These are phyloP conservation scores for Lasiurus borealis DNA, from an alignment of 2,113 vertebrate genomes.

Conservation along the genomic window DNA sequence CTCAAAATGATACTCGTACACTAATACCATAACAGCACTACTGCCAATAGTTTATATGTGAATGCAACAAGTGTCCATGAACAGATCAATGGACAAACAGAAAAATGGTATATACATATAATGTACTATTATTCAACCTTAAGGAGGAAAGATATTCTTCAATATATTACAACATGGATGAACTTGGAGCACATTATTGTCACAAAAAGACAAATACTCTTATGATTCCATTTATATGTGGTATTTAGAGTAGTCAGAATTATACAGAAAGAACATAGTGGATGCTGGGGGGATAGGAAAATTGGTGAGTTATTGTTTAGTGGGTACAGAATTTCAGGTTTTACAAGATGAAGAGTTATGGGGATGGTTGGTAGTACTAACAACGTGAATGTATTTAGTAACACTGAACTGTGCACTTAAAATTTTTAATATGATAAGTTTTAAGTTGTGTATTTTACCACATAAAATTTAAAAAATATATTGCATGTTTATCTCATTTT, in stretches of 20 bases:
- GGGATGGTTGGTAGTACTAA: no score
- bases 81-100: neutral
- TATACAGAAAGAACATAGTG: neutral
- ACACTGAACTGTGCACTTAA: no score
- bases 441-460: neutral
- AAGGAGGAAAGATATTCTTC: neutral
- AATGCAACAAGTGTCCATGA: neutral
- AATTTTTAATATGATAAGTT: neutral
- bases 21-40: neutral
- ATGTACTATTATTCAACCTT: no score
- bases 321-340: no score
- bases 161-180: neutral
- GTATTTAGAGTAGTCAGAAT: neutral
- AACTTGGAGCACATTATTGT: neutral
- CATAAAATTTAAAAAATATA: neutral
- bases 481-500: slow-evolving; percentile 17
- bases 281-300: neutral
- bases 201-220: slow-evolving; percentile 13
- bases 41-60: neutral
- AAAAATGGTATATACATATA: neutral
- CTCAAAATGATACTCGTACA: neutral
- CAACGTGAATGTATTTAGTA: no score
- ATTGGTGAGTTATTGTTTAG: neutral
- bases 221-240: neutral
- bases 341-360: no score